Evolutionary conservation across 2,888 invertebrate species (phyloP).

Genomic region (Crematogaster levior): DNA sequence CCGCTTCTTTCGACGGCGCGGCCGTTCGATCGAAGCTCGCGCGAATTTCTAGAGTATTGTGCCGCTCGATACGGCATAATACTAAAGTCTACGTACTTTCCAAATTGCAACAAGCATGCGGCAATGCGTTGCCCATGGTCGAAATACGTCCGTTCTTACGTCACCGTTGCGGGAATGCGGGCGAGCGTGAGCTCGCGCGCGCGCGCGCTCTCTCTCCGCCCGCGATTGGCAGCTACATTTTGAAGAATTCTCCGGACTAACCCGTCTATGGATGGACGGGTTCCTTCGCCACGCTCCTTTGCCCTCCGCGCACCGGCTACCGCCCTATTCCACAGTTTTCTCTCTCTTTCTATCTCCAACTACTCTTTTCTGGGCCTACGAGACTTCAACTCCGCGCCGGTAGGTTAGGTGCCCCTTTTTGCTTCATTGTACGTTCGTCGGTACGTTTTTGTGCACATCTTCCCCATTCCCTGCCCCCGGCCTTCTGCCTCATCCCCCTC

Average conservation of each 20-base stretch:
- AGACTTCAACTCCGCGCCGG: constrained; percentile 72
- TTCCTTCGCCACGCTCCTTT: constrained; percentile 53
- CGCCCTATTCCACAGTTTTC: constrained; percentile 55
- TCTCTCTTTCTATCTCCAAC: constrained; percentile 45
- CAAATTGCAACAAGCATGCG: background rate
- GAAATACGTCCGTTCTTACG: constrained; percentile 51
- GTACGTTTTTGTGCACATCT: constrained; percentile 82
- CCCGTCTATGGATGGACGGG: constrained; percentile 47
- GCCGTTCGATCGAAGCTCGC: constrained; percentile 7
- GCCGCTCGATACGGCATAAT: background rate
- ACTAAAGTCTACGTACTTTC: background rate
- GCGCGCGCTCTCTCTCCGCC: background rate
- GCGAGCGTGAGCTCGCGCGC: background rate
- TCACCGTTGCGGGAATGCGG: constrained; percentile 36
- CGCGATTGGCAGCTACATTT: constrained; percentile 57
- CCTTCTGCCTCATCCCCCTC: constrained; percentile 37
- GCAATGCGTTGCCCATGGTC: background rate
- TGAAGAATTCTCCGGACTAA: constrained; percentile 60
- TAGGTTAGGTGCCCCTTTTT: constrained; percentile 78
- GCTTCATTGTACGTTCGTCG: constrained; percentile 80
- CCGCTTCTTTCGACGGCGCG: background rate
- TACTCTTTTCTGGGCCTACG: constrained; percentile 73
- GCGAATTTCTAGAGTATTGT: constrained; percentile 19
- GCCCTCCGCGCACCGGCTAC: constrained; percentile 39
- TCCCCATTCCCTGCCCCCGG: constrained; percentile 68